These are phyloP conservation scores for Eublepharis macularius DNA, from an alignment of 2,113 vertebrate species.

Conservation along the genomic window DNA sequence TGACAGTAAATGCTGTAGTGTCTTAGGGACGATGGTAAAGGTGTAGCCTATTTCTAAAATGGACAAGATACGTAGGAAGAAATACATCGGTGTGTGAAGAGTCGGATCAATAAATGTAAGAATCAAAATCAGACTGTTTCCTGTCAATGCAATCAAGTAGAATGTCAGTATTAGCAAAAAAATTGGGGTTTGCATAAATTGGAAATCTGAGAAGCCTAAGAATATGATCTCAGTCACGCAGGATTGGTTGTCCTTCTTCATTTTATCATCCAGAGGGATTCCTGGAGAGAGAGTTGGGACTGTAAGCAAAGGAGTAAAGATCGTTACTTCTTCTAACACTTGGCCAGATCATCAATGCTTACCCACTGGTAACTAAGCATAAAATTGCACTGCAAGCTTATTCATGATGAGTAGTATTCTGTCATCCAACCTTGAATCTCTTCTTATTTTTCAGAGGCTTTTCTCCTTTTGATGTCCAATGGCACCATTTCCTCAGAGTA, in stretches of 20 bases:
- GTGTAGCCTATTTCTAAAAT: slow-evolving; percentile 49
- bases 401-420: background rate
- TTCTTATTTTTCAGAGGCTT: background rate
- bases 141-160: slow-evolving; percentile 14
- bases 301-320: background rate
- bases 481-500: background rate
- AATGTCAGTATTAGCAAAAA: slow-evolving; percentile 39
- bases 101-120: slow-evolving; percentile 3
- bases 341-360: background rate
- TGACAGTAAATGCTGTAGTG: slow-evolving; percentile 35
- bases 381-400: background rate
- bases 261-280: background rate
- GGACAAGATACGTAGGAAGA: slow-evolving; percentile 57
- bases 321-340: too few species aligned
- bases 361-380: too few species aligned
- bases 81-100: slow-evolving; percentile 57
- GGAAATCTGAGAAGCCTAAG: slow-evolving; percentile 34
- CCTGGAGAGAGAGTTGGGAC: background rate
- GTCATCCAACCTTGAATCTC: background rate
- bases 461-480: background rate
- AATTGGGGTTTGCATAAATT: slow-evolving; percentile 14
- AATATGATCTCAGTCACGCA: slow-evolving; percentile 19
- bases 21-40: slow-evolving; percentile 39
- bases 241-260: background rate
- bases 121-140: slow-evolving; percentile 36